A percentile compares a stretch with the other conserved stretches of the same genome.
These are phyloP conservation scores for Cistogaster globosa DNA, from an alignment of 2,888 invertebrate species.

Conservation along the genomic window DNA sequence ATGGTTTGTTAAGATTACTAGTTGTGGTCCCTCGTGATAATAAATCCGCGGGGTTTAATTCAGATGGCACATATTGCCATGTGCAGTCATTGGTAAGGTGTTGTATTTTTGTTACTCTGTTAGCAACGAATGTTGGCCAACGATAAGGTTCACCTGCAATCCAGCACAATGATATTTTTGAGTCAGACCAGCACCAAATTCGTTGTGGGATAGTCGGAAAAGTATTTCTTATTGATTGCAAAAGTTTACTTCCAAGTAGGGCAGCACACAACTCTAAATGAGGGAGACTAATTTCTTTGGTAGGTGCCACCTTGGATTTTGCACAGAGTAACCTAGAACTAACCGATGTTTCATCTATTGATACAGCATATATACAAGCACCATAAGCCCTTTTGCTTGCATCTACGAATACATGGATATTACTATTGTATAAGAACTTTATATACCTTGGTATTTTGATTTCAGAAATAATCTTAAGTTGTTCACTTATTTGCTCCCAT, in stretches of 20 bases:
- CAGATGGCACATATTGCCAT: no score
- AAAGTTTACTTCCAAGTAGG: neutral
- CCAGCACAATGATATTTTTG: neutral
- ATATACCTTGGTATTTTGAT: conserved; percentile 51
- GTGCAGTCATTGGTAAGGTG: no score
- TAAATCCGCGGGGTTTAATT: no score
- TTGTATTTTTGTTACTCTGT: no score
- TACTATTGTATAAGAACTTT: conserved; percentile 11
- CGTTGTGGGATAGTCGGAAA: conserved; percentile 26
- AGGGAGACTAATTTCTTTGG: no score
- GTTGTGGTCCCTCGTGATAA: no score
- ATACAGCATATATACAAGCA: conserved; percentile 46
- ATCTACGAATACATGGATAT: conserved; percentile 56
- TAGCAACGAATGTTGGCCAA: no score
- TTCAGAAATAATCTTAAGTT: neutral
- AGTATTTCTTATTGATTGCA: conserved; percentile 32
- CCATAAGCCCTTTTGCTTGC: conserved; percentile 59
- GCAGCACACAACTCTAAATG: no score
- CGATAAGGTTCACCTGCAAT: no score
- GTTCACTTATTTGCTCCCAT: conserved; percentile 24
- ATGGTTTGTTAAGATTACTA: conserved; percentile 10
- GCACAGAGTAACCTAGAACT: neutral
- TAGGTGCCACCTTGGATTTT: neutral
- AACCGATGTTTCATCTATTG: neutral
- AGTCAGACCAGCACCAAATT: no score